Conservation (phyloP, 2,113 vertebrate genomes). For the Salvelinus sp. region DNA sequence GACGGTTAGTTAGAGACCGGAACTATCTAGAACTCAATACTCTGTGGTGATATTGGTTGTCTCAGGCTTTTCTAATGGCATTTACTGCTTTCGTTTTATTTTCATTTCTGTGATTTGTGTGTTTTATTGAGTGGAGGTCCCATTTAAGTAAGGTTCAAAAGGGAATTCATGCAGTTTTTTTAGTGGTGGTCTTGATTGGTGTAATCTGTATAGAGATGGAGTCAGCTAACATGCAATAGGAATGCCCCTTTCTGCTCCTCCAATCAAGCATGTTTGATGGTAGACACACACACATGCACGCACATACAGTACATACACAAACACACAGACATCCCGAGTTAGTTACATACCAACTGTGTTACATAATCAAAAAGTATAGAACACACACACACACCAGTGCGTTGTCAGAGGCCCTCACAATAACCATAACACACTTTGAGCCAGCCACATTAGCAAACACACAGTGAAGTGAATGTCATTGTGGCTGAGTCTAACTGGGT, state of each 20-base stretch:
- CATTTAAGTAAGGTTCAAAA: neutral
- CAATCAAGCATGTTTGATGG: neutral
- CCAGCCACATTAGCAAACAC: conserved; percentile 12
- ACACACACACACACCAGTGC: neutral
- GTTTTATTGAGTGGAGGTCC: conserved; percentile 12
- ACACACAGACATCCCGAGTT: neutral
- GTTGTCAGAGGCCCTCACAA: neutral
- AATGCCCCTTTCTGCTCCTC: conserved; percentile 22
- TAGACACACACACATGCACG: neutral
- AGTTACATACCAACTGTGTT: neutral
- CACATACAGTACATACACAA: conserved; percentile 17
- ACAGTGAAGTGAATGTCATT: conserved; percentile 50
- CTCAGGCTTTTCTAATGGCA: neutral
- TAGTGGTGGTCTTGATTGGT: conserved; percentile 12
- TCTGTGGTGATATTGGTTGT: neutral
- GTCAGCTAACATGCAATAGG: neutral
- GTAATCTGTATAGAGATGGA: conserved; percentile 2
- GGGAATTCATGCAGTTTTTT: conserved; percentile 1
- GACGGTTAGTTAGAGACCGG: conserved; percentile 12
- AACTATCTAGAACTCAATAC: neutral
- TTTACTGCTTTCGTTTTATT: conserved; percentile 4
- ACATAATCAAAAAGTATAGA: no score
- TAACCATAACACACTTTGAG: neutral
- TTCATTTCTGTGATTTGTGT: conserved; percentile 15
- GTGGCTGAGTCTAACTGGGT: conserved; percentile 56